Evolutionary conservation across 2,797 vertebrate genomes (phyloP).

Genomic region (Sebastes matsubarae): DNA sequence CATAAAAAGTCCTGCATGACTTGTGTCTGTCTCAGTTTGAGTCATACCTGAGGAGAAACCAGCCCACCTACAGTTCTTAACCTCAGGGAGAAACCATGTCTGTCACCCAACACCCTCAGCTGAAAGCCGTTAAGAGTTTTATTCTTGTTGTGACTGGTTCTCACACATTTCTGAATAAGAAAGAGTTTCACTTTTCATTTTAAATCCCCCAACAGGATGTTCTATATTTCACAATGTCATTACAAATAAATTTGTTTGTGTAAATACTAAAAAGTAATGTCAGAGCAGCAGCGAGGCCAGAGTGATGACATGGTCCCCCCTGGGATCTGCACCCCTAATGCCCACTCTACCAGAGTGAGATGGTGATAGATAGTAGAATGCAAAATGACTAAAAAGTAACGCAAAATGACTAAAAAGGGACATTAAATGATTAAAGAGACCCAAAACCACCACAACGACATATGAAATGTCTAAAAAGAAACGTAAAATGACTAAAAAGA

Average conservation of each 20-base stretch:
- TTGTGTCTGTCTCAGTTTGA: conserved; percentile 19
- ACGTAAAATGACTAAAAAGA: not conserved
- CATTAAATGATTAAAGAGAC: not conserved
- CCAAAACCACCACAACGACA: not conserved
- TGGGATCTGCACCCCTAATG: not conserved
- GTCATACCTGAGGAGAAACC: conserved; percentile 9
- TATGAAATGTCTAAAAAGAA: not conserved
- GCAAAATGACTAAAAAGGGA: not conserved
- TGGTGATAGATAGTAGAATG: not conserved
- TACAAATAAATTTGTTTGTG: not conserved
- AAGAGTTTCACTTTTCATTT: not conserved
- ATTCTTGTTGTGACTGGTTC: not conserved
- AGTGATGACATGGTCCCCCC: not conserved
- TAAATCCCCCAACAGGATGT: not conserved
- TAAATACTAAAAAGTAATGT: not conserved
- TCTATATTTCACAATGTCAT: not conserved
- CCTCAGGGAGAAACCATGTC: not conserved
- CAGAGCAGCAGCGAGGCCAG: not conserved
- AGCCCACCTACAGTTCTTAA: not conserved
- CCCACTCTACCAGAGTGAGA: not conserved
- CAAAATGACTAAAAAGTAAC: not conserved
- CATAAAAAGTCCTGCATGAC: conserved; percentile 11
- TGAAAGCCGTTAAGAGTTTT: not conserved
- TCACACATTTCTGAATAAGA: not conserved
- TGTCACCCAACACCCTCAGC: not conserved